Evolutionary conservation across 2,797 vertebrate genomes (phyloP).

Genomic region (Coendou prehensilis): DNA sequence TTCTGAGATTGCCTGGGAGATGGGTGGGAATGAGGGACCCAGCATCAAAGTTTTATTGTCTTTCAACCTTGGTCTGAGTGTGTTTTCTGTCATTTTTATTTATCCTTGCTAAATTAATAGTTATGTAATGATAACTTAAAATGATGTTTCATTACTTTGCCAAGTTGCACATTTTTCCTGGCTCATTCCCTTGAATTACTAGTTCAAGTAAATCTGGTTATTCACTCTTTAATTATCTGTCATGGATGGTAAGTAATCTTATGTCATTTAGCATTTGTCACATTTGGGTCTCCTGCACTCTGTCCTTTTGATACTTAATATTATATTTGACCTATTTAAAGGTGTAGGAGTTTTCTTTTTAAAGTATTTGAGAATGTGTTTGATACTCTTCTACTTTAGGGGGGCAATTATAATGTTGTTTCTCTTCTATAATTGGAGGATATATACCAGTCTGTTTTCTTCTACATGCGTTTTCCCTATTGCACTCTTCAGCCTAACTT

Average conservation of each 20-base stretch:
- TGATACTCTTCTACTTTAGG: slow-evolving; percentile 37
- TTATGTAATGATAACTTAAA: not conserved
- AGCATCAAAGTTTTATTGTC: not conserved
- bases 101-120: slow-evolving; percentile 15
- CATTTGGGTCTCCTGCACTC: not conserved
- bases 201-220: not conserved
- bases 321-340: slow-evolving; percentile 19
- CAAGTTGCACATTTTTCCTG: slow-evolving; percentile 29
- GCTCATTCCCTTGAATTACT: slow-evolving; percentile 2
- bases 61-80: not conserved
- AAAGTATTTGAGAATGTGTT: slow-evolving; percentile 24
- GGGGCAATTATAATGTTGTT: not conserved
- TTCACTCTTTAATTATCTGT: not conserved
- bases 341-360: slow-evolving; percentile 40
- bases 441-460: slow-evolving; percentile 16
- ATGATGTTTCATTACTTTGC: slow-evolving; percentile 26
- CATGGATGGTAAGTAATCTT: not conserved
- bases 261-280: not conserved
- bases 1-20: not conserved
- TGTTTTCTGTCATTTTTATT: slow-evolving; percentile 47
- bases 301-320: slow-evolving; percentile 53
- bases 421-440: slow-evolving; percentile 15
- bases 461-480: not conserved
- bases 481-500: not conserved
- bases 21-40: not conserved